Evolutionary conservation across 1,140 invertebrate genomes (phyloP).

Genomic region (Phortica variegata): DNA sequence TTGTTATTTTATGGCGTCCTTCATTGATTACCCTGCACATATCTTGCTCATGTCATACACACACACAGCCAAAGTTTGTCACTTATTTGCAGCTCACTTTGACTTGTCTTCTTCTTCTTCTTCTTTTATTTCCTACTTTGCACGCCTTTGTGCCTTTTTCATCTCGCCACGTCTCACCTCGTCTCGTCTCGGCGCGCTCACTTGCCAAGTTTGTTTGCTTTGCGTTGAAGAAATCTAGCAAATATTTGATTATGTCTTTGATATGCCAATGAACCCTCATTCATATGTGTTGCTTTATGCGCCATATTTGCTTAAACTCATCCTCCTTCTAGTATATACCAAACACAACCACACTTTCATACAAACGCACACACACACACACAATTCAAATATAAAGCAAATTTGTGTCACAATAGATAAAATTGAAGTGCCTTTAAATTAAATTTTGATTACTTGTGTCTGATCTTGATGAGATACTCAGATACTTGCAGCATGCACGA

Average conservation of each 20-base stretch:
- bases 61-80: conserved; percentile 9
- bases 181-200: conserved; percentile 13
- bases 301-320: background rate
- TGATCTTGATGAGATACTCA: background rate
- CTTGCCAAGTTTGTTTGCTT: conserved; percentile 36
- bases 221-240: conserved; percentile 41
- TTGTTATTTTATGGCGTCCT: conserved; percentile 34
- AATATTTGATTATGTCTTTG: conserved; percentile 41
- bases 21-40: conserved; percentile 49
- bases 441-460: conserved; percentile 37
- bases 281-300: background rate
- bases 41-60: conserved; percentile 21
- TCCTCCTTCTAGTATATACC: background rate
- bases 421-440: conserved; percentile 34
- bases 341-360: background rate
- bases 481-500: too few relatives aligned
- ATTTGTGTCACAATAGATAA: conserved; percentile 24
- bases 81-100: background rate
- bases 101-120: too few relatives aligned
- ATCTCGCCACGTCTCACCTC: too few relatives aligned
- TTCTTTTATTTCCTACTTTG: too few relatives aligned
- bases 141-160: too few relatives aligned
- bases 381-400: background rate
- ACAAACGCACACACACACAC: too few relatives aligned
- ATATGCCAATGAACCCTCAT: conserved; percentile 30